These are phyloP conservation scores for Sphaerodactylus townsendi DNA, from an alignment of 2,113 vertebrate species.

Conservation along the genomic window DNA sequence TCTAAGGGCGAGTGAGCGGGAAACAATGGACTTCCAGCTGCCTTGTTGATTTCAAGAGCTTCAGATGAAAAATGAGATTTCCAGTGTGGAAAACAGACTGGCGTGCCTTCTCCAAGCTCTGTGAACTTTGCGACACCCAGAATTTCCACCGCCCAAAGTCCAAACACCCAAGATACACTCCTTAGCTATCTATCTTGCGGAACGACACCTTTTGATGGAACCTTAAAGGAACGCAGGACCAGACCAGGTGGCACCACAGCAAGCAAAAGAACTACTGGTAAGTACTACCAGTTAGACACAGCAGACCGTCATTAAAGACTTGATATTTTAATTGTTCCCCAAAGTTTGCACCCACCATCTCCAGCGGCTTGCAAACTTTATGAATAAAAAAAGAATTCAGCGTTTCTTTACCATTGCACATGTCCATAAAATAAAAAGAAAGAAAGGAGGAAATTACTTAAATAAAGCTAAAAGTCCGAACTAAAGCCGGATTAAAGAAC, in stretches of 20 bases:
- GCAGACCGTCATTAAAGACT: background rate
- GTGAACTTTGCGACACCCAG: background rate
- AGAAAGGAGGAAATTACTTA: too few relatives aligned
- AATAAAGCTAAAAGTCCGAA: too few relatives aligned
- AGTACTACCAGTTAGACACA: background rate
- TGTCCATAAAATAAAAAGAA: background rate
- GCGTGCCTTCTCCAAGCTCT: too few relatives aligned
- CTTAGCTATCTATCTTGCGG: background rate
- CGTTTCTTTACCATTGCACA: too few relatives aligned
- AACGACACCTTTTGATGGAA: background rate
- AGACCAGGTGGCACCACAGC: background rate
- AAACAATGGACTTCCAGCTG: rapidly evolving
- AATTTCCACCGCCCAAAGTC: background rate
- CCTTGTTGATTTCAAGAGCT: rapidly evolving
- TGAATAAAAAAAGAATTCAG: background rate
- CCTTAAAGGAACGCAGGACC: background rate
- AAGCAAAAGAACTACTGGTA: too few relatives aligned
- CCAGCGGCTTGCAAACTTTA: background rate
- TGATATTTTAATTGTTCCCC: background rate
- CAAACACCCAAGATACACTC: background rate
- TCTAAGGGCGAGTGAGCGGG: constrained; percentile 21
- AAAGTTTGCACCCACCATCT: background rate
- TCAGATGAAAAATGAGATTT: too few relatives aligned
- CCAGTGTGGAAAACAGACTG: background rate
- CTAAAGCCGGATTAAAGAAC: too few relatives aligned